Percentiles rank a stretch among this genome's conserved stretches.
Evolutionary conservation across 2,113 vertebrate genomes (phyloP).

Genomic region (Oreochromis niloticus): DNA sequence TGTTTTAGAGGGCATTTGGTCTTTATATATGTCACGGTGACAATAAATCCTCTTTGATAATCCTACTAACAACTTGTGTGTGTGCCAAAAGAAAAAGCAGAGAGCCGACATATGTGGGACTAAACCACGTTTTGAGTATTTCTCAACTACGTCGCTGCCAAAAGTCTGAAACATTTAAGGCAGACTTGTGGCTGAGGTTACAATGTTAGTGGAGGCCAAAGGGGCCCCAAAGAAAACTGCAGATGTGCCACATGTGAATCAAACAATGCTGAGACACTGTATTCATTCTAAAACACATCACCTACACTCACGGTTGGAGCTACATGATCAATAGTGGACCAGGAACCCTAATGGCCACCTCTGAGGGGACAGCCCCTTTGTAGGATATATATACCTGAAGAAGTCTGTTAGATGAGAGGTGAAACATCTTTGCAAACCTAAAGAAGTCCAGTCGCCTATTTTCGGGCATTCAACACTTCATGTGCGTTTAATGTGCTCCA

Average conservation of each 20-base stretch:
- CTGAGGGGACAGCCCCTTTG: fast-evolving
- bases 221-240: not conserved
- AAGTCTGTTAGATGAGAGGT: not conserved
- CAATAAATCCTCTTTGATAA: not conserved
- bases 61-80: not conserved
- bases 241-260: not conserved
- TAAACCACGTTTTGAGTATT: not conserved
- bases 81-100: fast-evolving
- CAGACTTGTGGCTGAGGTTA: fast-evolving
- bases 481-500: too few species aligned
- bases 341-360: fast-evolving
- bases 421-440: fast-evolving
- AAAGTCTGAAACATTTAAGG: not conserved
- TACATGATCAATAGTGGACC: not conserved
- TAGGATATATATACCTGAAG: fast-evolving
- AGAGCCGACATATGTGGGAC: not conserved
- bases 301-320: fast-evolving
- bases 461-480: not conserved
- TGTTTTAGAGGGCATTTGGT: not conserved
- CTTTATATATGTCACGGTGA: not conserved
- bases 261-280: not conserved
- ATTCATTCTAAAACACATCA: not conserved
- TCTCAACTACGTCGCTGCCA: fast-evolving
- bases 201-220: fast-evolving
- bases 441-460: not conserved